Evolutionary conservation across 2,888 invertebrate species (phyloP).

Genomic region (Andrena praecox): DNA sequence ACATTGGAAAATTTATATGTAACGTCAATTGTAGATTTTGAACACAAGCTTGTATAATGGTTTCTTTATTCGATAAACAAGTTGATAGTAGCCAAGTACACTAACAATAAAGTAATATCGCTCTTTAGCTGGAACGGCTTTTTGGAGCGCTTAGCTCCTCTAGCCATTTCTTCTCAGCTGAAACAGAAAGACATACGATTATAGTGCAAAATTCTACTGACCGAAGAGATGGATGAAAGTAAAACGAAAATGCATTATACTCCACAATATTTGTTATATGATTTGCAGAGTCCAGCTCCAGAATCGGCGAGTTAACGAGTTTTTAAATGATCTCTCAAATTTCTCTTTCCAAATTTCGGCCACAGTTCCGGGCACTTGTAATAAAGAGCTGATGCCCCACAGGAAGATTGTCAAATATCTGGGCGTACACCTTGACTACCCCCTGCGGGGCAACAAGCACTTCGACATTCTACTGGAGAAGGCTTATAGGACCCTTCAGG

Average conservation of each 20-base stretch:
- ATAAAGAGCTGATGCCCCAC: too few relatives aligned
- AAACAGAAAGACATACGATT: conserved; percentile 76
- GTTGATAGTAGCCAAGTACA: conserved; percentile 28
- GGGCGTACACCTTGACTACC: too few relatives aligned
- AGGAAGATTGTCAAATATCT: too few relatives aligned
- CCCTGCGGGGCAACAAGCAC: too few relatives aligned
- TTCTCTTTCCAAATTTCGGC: too few relatives aligned
- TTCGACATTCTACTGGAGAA: too few relatives aligned
- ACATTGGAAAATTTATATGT: conserved; percentile 12
- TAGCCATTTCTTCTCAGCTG: conserved; percentile 86
- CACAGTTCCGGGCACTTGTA: too few relatives aligned
- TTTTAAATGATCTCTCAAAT: too few relatives aligned
- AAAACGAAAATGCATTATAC: not conserved
- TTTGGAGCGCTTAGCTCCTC: conserved; percentile 83
- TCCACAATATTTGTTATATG: not conserved
- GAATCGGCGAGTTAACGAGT: too few relatives aligned
- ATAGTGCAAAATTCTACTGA: not conserved
- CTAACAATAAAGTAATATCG: conserved; percentile 34
- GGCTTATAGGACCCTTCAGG: too few relatives aligned
- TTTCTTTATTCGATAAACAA: not conserved
- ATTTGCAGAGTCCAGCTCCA: not conserved
- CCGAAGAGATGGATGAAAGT: not conserved
- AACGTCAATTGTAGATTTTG: not conserved
- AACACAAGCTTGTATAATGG: not conserved
- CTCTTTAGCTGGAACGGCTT: conserved; percentile 73